Base-by-base conservation (phyloP, 2,888 invertebrate species). In the Spisula subtruncata region DNA sequence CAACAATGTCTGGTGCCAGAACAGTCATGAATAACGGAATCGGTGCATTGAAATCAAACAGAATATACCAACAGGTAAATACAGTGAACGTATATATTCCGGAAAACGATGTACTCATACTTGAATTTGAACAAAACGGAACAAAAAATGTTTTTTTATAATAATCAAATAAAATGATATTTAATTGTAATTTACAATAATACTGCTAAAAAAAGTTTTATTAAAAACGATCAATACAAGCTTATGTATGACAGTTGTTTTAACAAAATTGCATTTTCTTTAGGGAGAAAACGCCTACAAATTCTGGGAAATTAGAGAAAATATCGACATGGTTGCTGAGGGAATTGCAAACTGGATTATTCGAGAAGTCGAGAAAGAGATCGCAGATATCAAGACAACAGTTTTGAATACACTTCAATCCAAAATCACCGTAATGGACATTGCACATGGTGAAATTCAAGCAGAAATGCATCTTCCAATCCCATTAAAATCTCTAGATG, bases 301-400 rank as follows among this genome's bases (percentile, higher is more conserved):
- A 87, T 94, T 92, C 87, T 93, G 94, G 94, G 94, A 95, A 79
- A 81, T 95, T 54, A 93, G 94, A 29, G 93, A 94, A 86, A 93
- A 94, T 82, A 75, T 91, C 0, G 89, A 93, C 66, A 87, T 88
- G 29, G 66, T 93, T 35, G 81, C 90, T 8, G 81, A 89, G 4
- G 91, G 87, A 20, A 84, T 93, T 5, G 85, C 90, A 41, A 86
- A 93, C 79, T 87, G 91, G 89, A 88, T 93, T 14, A 85, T 82
- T 29, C 87, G 91, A 54, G 93, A 93, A 88, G 84, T 92, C n/a
- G 91, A 91, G 29, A 89, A 90, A 32, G 93, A 94, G 85, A 56
- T 93, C 14, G 80, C 90, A 10, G 88, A 91, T 46, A 81, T 92
- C 18, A 82, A 81, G 83, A 87, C 90, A 29, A 87, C 90, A 10